Conservation (phyloP, 2,888 invertebrate genomes). For the Drosophila nigricruria region DNA sequence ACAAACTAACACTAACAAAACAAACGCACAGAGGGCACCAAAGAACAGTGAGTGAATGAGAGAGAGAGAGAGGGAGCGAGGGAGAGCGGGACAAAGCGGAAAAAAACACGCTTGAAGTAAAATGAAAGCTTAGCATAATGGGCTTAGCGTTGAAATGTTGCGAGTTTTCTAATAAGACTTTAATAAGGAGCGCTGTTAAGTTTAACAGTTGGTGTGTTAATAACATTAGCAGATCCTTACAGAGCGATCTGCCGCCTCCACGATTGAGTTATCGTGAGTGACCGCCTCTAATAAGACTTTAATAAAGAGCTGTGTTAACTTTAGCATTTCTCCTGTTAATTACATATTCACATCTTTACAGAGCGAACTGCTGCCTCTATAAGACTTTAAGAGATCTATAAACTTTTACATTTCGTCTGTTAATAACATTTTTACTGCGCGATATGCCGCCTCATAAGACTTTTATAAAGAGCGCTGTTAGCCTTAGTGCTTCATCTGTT, state of each 20-base stretch:
- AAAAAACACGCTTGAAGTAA: constrained; percentile 27
- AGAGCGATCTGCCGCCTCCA: constrained; percentile 85
- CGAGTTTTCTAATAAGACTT: background rate
- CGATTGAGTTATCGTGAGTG: too few species aligned
- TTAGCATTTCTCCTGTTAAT: background rate
- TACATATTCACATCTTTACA: background rate
- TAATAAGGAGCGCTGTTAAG: background rate
- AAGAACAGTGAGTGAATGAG: constrained; percentile 3
- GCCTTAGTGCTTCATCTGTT: background rate
- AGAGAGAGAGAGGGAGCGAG: background rate
- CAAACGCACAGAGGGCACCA: constrained; percentile 14
- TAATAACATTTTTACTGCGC: too few species aligned
- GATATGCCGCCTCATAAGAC: too few species aligned
- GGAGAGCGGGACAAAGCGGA: constrained; percentile 5
- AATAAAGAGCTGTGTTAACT: background rate
- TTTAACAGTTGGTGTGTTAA: constrained; percentile 10
- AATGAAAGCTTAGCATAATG: constrained; percentile 5
- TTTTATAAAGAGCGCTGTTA: too few species aligned
- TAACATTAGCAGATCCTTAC: too few species aligned
- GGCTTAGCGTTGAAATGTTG: background rate
- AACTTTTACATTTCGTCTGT: too few species aligned
- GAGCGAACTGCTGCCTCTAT: too few species aligned
- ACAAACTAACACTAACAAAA: constrained; percentile 45
- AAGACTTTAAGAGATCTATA: too few species aligned
- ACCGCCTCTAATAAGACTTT: constrained; percentile 74